Conservation (phyloP, 2,888 invertebrate genomes). For the Diachrysia chrysitis region DNA sequence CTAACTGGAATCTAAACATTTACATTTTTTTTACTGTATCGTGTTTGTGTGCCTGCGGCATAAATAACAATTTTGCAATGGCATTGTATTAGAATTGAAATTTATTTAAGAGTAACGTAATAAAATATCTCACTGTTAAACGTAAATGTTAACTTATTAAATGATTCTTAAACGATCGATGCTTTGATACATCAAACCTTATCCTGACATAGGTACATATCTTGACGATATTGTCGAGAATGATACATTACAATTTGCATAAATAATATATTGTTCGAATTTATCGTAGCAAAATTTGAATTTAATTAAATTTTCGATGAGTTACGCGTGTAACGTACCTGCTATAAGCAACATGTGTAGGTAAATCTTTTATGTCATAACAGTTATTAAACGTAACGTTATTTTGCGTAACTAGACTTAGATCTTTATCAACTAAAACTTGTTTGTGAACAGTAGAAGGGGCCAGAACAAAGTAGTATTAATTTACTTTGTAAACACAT, state of each 20-base stretch:
- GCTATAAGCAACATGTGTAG: constrained; percentile 26
- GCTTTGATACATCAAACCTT: constrained; percentile 1
- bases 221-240: constrained; percentile 8
- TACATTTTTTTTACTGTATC: no score
- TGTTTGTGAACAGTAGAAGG: constrained; percentile 26
- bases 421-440: constrained; percentile 46
- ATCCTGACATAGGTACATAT: constrained; percentile 15
- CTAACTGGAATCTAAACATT: no score
- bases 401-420: constrained; percentile 29
- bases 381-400: constrained; percentile 49
- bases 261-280: background rate
- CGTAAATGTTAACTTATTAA: background rate
- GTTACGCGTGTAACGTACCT: constrained; percentile 32
- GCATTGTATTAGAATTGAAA: no score
- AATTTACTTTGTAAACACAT: constrained; percentile 24
- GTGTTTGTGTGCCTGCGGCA: no score
- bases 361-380: constrained; percentile 46
- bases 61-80: no score
- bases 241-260: constrained; percentile 9
- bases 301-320: constrained; percentile 27
- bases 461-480: constrained; percentile 10
- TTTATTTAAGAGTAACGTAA: no score
- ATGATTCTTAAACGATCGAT: background rate
- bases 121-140: background rate
- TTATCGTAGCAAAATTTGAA: background rate